Percentiles rank a stretch among this genome's conserved stretches.
These are phyloP conservation scores for Ctenopoma multispine DNA, from an alignment of 2,797 vertebrate genomes.

Conservation along the genomic window DNA sequence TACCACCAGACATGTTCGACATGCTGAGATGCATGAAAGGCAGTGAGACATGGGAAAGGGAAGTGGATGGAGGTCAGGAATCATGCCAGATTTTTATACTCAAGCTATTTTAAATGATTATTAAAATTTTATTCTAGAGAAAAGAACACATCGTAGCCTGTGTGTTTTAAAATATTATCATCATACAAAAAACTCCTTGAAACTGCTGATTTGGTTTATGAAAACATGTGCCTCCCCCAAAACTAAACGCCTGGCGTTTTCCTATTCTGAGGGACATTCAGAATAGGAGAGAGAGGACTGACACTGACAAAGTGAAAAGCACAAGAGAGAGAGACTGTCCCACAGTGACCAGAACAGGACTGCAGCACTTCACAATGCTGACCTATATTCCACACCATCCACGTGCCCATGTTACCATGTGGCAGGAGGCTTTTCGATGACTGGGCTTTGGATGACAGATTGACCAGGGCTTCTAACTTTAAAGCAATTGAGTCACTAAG, in stretches of 20 bases:
- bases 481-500: constrained; percentile 38
- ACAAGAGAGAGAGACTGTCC: constrained; percentile 14
- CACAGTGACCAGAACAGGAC: constrained; percentile 24
- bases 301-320: constrained; percentile 30
- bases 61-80: neutral
- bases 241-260: neutral
- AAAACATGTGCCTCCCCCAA: neutral
- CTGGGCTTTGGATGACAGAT: constrained; percentile 23
- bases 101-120: neutral
- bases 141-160: neutral
- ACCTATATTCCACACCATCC: constrained; percentile 61
- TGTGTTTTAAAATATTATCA: neutral
- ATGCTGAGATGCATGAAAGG: neutral
- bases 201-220: neutral
- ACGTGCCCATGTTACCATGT: constrained; percentile 38
- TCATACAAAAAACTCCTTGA: neutral
- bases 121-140: neutral
- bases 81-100: neutral
- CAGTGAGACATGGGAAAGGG: neutral
- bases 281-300: constrained; percentile 12
- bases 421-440: constrained; percentile 53
- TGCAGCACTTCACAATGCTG: constrained; percentile 58
- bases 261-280: neutral
- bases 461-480: constrained; percentile 31
- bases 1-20: constrained; percentile 12